These are phyloP conservation scores for Hucho hucho DNA, from an alignment of 2,113 vertebrate genomes.

Conservation along the genomic window DNA sequence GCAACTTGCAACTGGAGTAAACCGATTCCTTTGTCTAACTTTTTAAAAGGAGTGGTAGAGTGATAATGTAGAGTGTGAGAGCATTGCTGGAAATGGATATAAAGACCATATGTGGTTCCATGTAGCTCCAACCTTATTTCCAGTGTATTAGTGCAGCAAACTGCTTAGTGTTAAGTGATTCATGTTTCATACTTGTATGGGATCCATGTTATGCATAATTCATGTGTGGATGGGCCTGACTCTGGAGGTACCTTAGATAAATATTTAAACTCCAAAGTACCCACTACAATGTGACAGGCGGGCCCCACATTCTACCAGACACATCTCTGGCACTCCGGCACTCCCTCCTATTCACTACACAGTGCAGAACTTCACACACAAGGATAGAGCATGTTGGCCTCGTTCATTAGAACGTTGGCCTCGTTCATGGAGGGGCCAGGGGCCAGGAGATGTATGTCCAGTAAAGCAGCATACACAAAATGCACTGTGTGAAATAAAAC, in stretches of 20 bases:
- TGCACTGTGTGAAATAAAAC: neutral
- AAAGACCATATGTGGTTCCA: too few species aligned
- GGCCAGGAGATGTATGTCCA: constrained; percentile 7
- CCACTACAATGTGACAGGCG: constrained; percentile 5
- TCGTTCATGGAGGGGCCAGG: neutral
- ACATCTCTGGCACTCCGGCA: too few species aligned
- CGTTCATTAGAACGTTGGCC: neutral
- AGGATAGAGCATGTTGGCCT: too few species aligned
- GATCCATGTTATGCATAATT: constrained; percentile 57
- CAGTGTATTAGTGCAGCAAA: neutral
- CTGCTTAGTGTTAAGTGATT: constrained; percentile 49
- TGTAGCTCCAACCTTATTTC: too few species aligned
- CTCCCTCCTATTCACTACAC: too few species aligned
- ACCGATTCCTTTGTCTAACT: too few species aligned
- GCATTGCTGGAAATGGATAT: too few species aligned
- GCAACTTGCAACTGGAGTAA: too few species aligned
- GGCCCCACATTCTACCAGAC: too few species aligned
- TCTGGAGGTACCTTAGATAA: constrained; percentile 38
- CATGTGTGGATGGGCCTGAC: constrained; percentile 30
- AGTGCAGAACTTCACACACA: too few species aligned
- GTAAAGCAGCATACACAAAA: neutral
- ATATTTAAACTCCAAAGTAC: constrained; percentile 54
- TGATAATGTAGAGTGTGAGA: too few species aligned
- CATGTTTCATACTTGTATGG: constrained; percentile 44
- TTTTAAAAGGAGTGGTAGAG: too few species aligned